Evolutionary conservation across 2,888 invertebrate species (phyloP), one percentile per base, ranked within the genome.

Genomic region (Noctuana brunneofusca): DNA sequence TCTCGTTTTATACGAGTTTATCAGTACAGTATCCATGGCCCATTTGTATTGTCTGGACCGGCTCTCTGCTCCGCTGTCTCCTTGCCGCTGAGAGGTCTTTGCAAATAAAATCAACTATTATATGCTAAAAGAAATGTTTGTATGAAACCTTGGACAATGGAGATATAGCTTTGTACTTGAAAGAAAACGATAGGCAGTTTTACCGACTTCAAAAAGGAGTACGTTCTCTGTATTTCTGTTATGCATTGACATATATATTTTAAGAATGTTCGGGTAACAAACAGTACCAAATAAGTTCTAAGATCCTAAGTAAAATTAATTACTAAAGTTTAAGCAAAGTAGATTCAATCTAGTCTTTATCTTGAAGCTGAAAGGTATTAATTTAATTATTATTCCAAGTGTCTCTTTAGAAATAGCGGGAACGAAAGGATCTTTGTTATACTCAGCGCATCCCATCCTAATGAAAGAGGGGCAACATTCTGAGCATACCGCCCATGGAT

Each of bases 31-130:
- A 60, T 60, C 60, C 60, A 55, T 49, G 54, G 35, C 48, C 48
- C 54, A 54, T 62, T 55, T 62, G 60, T 62, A 62, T 60, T 60
- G 46, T 60, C 16, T 32, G 46, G 46, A 43, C 60, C 53, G 24
- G 50, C 50, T 60, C 50, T 60, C 32, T 53, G 43, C 55, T 1
- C 12, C n/a, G 46, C 30, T 56, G 56, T 56, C 46, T 60, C 46
- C 46, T 14, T 32, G 58, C 27, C 6, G 12, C 41, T 16, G 58
- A 50, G 58, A 50, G 24, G 18, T 46, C 18, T 59, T 18, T 48
- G 60, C 54, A 60, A 60, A 60, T 54, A 60, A 60, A 53, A 60
- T 54, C 50, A 54, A 52, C 58, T 56, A 30, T 59, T 59, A 41
- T 59, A 20, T 38, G 14, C 38, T 38, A 1, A 49, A 35, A 58